phyloP scores from a whole-genome alignment of 2,113 vertebrate species.

The Microcebus murinus region DNA sequence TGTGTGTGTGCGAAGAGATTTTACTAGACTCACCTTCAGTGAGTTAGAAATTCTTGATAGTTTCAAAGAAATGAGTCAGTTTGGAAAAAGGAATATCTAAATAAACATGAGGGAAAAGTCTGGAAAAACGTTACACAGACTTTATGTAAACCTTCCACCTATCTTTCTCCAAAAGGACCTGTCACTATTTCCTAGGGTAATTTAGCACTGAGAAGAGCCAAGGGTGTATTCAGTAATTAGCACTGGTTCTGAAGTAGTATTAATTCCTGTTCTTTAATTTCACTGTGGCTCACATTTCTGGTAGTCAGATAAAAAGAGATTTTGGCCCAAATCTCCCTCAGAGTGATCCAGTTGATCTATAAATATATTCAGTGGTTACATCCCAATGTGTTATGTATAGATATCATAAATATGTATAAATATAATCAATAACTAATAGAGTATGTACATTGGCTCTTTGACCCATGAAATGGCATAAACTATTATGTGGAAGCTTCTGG shows the following conservation, averaged over 20 bases:
- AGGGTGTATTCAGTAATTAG: neutral
- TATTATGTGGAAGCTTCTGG: neutral
- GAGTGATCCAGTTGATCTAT: neutral
- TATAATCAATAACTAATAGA: neutral
- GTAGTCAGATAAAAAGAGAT: neutral
- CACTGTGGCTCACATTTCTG: neutral
- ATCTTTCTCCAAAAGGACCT: neutral
- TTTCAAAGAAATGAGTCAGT: neutral
- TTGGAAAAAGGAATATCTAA: neutral
- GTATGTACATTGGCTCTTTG: neutral
- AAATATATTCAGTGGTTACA: neutral
- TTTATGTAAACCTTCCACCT: neutral
- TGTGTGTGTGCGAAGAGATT: neutral
- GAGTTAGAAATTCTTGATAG: neutral
- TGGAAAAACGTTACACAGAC: neutral
- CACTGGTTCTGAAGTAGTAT: neutral
- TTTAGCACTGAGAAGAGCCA: neutral
- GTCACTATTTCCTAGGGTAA: neutral
- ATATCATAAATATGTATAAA: constrained; percentile 18
- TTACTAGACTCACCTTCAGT: neutral
- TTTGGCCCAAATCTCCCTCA: neutral
- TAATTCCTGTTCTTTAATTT: neutral
- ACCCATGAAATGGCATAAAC: neutral
- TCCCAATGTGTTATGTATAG: neutral
- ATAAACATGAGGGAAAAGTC: neutral